Base-by-base conservation (phyloP, 2,888 invertebrate species). In the Myopa tessellatipennis region DNA sequence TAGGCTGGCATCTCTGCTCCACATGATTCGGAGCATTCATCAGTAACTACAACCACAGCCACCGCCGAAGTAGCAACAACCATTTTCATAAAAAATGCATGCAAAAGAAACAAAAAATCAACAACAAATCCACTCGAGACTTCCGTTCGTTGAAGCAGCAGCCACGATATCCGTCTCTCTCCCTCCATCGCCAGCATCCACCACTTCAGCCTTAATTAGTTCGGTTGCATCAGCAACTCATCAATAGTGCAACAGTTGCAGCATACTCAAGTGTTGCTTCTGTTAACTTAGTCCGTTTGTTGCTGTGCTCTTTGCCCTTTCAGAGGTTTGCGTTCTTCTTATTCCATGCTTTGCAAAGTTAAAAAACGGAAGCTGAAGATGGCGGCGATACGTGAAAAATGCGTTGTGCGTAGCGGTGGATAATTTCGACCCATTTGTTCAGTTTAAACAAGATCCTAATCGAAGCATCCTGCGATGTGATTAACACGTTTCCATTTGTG, bases 231-330 rank as follows among this genome's bases (percentile, higher is more conserved):
- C 52, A 50, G 63, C 45, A 65, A 74, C 52, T 50, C 74, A 65
- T 74, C 74, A 65, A 74, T 74, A 18, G 65, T 65, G 74, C 74
- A 74, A 74, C 74, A 65, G 74, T 74, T 74, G 74, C 74, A 63
- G 36, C 63, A 45, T 52, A 63, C 45, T 74, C 63, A 34, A 73
- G 73, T 45, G 63, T 16, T 65, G 74, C 45, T 36, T 6, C 65
- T 52, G 45, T 34, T 50, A 8, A 18, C 50, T 50, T 50, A 26
- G 18, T n/a, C 61, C 38, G 45, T 45, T 50, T n/a, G 10, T 26
- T 45, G 26, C 61, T 61, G 14, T 45, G 1, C 34, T 7, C 34
- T 12, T 10, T 55, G 10, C 52, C n/a, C n/a, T n/a, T n/a, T n/a
- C n/a, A n/a, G n/a, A n/a, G n/a, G n/a, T n/a, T n/a, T n/a, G n/a